phyloP scores from a whole-genome alignment of 2,113 vertebrate genomes.

The Larimichthys polyactis region DNA sequence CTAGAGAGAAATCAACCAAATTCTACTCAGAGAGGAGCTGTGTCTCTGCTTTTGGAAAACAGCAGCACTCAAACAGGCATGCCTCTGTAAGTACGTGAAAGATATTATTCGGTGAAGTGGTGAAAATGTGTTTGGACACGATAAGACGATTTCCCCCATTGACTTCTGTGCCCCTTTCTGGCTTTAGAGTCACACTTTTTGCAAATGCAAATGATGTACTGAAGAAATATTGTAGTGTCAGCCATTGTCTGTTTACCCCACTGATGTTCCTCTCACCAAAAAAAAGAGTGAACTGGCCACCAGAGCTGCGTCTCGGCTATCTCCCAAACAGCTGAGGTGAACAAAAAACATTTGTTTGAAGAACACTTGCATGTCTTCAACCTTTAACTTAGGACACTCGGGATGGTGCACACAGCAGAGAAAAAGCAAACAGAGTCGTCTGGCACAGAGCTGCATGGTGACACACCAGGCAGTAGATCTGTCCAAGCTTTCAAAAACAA shows the following conservation, averaged over 20 bases:
- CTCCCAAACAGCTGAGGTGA: background rate
- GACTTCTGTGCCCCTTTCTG: background rate
- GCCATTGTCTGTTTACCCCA: background rate
- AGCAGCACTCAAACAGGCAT: constrained; percentile 27
- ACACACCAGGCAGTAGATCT: constrained; percentile 8
- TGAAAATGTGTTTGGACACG: constrained; percentile 42
- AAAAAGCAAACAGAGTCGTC: background rate
- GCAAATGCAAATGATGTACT: constrained; percentile 30
- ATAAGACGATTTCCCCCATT: constrained; percentile 39
- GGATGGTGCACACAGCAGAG: background rate
- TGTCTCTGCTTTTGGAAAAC: constrained; percentile 18
- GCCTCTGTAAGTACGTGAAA: constrained; percentile 22
- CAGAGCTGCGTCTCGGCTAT: background rate
- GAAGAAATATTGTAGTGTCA: constrained; percentile 16
- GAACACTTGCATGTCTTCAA: constrained; percentile 1
- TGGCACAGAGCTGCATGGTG: constrained; percentile 22
- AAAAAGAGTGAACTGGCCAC: background rate
- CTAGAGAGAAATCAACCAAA: constrained; percentile 30
- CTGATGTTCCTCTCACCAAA: background rate
- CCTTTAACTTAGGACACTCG: background rate
- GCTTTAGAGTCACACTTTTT: background rate
- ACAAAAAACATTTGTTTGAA: background rate
- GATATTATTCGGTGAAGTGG: constrained; percentile 5
- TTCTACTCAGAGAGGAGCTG: constrained; percentile 1
- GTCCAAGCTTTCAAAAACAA: constrained; percentile 29